Evolutionary conservation across 2,113 vertebrate genomes (phyloP), one percentile per base, ranked within the genome.

Genomic region (Spheniscus mendiculus): DNA sequence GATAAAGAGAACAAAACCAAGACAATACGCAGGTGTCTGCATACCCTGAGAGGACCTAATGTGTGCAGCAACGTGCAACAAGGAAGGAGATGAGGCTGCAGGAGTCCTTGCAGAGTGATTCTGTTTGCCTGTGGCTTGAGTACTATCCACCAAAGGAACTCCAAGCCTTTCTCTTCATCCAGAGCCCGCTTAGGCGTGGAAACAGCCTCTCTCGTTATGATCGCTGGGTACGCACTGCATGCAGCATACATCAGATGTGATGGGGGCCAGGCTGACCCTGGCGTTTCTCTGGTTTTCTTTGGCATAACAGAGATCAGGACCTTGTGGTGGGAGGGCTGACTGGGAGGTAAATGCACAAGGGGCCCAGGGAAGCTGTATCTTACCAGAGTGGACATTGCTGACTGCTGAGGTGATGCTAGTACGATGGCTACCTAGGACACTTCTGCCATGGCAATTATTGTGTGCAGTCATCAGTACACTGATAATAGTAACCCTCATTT

Each of bases 201-300:
- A 66, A 34, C 38, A 72, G 15, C 47, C 62, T 82, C 6, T 1
- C 22, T 55, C 2, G 0, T 47, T 56, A 12, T 3, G 29, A 53
- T 17, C 0, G 0, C 42, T 34, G 30, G 45, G 45, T 53, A 59
- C 1, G 3, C 13, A 12, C 49, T 27, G 10, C 22, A 4, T 17
- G 23, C 22, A 22, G 59, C 36, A 1, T 20, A 27, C 9, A 17
- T 9, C 18, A 26, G 56, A 29, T 20, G 34, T 34, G 70, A 44
- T 0, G 0, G 7, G 10, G 34, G 2, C 38, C 70, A 23, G 47
- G 18, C 29, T 52, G 21, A 26, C 27, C 30, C 73, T 27, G 36
- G 30, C 0, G 4, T 34, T 83, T 40, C 47, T 59, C n/a, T n/a
- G 40, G 9, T 14, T 36, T 65, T 21, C 45, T 89, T 38, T 40